phyloP scores from a whole-genome alignment of 1,140 invertebrate species.

The Alviniconcha marisindica region DNA sequence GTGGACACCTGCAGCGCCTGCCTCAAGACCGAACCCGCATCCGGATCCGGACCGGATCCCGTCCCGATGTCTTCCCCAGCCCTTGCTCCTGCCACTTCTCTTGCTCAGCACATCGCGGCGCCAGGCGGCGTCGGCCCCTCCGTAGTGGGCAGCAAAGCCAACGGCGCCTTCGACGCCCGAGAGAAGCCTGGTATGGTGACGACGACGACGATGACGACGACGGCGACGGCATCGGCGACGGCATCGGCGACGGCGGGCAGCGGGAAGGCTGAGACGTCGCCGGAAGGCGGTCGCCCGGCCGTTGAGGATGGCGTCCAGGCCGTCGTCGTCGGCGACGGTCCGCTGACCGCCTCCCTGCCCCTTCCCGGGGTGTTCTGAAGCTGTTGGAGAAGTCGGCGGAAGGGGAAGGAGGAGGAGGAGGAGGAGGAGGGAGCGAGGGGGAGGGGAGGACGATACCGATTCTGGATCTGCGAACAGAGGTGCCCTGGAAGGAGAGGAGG shows the following conservation, averaged over 20 bases:
- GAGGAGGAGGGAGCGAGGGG: neutral
- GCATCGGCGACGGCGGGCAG: neutral
- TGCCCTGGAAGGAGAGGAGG: constrained; percentile 27
- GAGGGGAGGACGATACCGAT: neutral
- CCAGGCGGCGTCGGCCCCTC: neutral
- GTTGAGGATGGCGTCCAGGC: neutral
- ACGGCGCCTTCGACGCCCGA: constrained; percentile 27
- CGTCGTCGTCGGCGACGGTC: neutral
- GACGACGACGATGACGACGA: constrained; percentile 35
- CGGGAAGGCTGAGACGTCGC: neutral
- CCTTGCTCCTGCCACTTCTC: neutral
- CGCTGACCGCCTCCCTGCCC: neutral
- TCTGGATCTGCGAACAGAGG: constrained; percentile 4
- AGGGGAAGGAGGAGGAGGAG: neutral
- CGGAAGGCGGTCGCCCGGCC: neutral
- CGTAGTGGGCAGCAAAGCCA: neutral
- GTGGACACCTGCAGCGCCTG: constrained; percentile 38
- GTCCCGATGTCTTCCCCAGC: neutral
- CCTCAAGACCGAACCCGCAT: constrained; percentile 9
- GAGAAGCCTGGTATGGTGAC: too few relatives aligned
- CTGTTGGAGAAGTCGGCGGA: neutral
- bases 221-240: neutral
- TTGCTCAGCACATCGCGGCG: neutral
- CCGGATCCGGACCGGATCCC: neutral
- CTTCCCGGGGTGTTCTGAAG: neutral